Conservation (phyloP, 2,888 invertebrate species). For the Serripes groenlandicus region DNA sequence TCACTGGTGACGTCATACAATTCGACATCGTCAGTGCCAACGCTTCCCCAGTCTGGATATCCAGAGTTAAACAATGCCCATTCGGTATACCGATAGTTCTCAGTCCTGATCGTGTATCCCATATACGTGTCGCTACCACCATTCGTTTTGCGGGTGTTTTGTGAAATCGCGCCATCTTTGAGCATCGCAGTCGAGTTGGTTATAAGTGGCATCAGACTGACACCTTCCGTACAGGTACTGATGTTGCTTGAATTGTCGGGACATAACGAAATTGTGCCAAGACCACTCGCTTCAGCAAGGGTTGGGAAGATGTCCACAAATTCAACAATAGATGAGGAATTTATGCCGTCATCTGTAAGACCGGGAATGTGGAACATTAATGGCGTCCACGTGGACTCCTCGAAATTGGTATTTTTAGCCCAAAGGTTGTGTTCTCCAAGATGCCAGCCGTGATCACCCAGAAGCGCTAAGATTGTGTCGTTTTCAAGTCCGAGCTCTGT, state of each 20-base stretch:
- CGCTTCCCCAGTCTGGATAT: neutral
- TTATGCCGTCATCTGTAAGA: neutral
- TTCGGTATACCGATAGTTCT: neutral
- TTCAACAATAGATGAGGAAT: neutral
- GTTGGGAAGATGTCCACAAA: slow-evolving; percentile 4
- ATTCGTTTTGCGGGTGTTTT: neutral
- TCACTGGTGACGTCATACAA: neutral
- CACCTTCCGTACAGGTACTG: neutral
- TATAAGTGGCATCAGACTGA: neutral
- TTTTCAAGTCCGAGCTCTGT: neutral
- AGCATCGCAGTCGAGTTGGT: neutral
- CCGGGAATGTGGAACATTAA: slow-evolving; percentile 10
- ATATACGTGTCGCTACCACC: neutral
- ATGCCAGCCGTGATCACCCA: slow-evolving; percentile 2
- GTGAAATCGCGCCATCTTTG: neutral
- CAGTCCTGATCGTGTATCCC: slow-evolving; percentile 1
- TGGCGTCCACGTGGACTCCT: slow-evolving; percentile 4
- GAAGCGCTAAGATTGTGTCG: neutral
- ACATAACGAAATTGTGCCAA: neutral
- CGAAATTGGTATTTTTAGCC: neutral
- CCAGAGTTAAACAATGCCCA: neutral
- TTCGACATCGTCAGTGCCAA: neutral
- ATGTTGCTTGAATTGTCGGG: neutral
- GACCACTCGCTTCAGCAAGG: neutral
- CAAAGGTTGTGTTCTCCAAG: slow-evolving; percentile 1